Base-by-base conservation (phyloP, 2,888 invertebrate genomes). In the Ophion obscuratus region DNA sequence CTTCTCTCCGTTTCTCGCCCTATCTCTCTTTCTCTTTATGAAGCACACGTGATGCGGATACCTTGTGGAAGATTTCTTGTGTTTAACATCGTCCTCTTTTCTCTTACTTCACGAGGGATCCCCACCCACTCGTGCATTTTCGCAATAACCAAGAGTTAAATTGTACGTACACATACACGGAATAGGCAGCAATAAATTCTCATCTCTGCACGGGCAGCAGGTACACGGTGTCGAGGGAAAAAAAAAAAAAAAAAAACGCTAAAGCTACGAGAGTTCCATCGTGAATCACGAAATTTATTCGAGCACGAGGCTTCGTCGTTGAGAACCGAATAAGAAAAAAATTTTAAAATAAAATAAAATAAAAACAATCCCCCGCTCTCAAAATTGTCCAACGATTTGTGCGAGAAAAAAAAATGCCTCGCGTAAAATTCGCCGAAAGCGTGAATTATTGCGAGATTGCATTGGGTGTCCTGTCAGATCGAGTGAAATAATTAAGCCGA, bases 61-160 rank as follows among this genome's bases (percentile, higher is more conserved):
- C 27, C 74, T 68, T 27, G 59, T 67, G 59, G 67, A 68, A 81
- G 76, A 67, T 68, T 75, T 81, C 40, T 79, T 75, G 78, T 81
- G 81, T 75, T 70, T 71, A 75, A 64, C 85, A 66, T 68, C 85
- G 71, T 83, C 83, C 76, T 77, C 68, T 83, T 85, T 83, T 85
- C 77, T 77, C 77, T 80, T 73, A 77, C 77, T 68, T 76, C 85
- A 67, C 57, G 47, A 75, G 75, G 59, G 57, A 62, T 31, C 73
- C 80, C 47, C 67, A 24, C 61, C 78, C 73, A 31, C 73, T 75
- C n/a, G 75, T 24, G 4, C 27, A 70, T 76, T 80, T 80, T 84
- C 80, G 84, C 75, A 80, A 80, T 24, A 76, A 36, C 44, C 64
- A 27, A 70, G 75, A 59, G 36, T 53, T 61, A 20, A 47, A 75